Evolutionary conservation across 1,140 invertebrate species (phyloP), one percentile per base, ranked within the genome.

Genomic region (Musca domestica): DNA sequence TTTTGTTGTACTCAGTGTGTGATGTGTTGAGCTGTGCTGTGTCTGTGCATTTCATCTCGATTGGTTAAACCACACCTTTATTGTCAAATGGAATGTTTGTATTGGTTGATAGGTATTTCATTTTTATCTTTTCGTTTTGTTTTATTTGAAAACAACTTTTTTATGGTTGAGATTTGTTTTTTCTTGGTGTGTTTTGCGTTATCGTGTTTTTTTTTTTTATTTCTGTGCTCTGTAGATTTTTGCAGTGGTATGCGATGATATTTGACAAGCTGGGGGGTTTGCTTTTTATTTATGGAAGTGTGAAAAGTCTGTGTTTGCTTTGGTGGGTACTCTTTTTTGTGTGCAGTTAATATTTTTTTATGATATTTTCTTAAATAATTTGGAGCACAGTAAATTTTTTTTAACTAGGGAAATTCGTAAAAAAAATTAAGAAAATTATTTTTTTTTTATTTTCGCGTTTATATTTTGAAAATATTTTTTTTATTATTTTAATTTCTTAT

Each of bases 51-150:
- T 20, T 51, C 20, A 51, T 51, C 48, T 51, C 19, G 14, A 22
- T 61, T 41, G 10, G 27, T 17, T 17, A 61, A 61, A 61, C 56
- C 56, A 61, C 56, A 61, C 56, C 56, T 61, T 61, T 61, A 61
- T 61, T 61, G n/a, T 41, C 34, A 5, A 19, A 41, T 20, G 56
- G 20, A 61, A 34, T 61, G 56, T 61, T 61, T 61, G 56, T 61
- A 61, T 61, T 61, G 56, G 56, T 30, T 61, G 48, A 9, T 51
- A 5, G 47, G 5, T 48, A 19, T 20, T 51, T 51, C 20, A 22
- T 51, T 15, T 56, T 56, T 25, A 56, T 15, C 23, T 56, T 25
- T 56, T 56, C n/a, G 52, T 56, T 56, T 56, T 25, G 14, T 46
- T 46, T 41, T 34, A 58, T 58, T 27, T 58, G 14, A 17, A 58